These are phyloP conservation scores for Zelleria hepariella DNA, from an alignment of 2,888 invertebrate genomes.

Conservation along the genomic window DNA sequence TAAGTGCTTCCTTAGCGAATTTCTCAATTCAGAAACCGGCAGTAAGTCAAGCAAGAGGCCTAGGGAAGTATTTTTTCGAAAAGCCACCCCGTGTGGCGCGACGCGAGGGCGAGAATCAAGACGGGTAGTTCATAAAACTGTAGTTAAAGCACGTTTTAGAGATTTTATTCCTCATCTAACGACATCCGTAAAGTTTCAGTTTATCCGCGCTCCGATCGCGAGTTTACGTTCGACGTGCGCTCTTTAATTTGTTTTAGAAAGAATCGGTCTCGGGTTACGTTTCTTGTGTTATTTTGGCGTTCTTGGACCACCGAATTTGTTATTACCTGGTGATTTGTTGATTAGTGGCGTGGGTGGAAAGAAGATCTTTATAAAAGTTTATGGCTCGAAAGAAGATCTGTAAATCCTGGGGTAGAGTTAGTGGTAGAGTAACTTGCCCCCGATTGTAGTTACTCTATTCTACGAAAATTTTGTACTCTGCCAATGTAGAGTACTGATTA, in stretches of 20 bases:
- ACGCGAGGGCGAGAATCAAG: constrained; percentile 32
- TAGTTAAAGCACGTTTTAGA: constrained; percentile 27
- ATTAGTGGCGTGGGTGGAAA: neutral
- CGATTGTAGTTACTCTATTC: too few species aligned
- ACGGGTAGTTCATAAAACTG: constrained; percentile 50
- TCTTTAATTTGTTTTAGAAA: constrained; percentile 11
- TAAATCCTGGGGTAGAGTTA: too few species aligned
- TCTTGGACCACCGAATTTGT: neutral
- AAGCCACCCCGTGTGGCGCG: constrained; percentile 19
- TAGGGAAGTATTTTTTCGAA: neutral
- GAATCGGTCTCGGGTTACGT: constrained; percentile 8
- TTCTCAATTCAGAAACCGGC: too few species aligned
- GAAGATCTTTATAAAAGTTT: neutral
- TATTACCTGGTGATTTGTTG: neutral
- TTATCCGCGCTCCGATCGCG: constrained; percentile 10
- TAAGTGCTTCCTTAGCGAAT: too few species aligned
- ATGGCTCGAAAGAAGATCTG: too few species aligned
- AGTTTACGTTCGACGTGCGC: constrained; percentile 7
- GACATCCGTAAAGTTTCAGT: constrained; percentile 3
- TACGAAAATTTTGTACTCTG: too few species aligned
- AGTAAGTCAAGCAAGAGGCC: neutral
- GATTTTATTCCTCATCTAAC: constrained; percentile 14
- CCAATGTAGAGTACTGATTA: too few species aligned
- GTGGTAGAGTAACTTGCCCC: too few species aligned
- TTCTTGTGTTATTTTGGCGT: neutral